Evolutionary conservation across 1,140 invertebrate species (phyloP).

Genomic region (Aphis gossypii): DNA sequence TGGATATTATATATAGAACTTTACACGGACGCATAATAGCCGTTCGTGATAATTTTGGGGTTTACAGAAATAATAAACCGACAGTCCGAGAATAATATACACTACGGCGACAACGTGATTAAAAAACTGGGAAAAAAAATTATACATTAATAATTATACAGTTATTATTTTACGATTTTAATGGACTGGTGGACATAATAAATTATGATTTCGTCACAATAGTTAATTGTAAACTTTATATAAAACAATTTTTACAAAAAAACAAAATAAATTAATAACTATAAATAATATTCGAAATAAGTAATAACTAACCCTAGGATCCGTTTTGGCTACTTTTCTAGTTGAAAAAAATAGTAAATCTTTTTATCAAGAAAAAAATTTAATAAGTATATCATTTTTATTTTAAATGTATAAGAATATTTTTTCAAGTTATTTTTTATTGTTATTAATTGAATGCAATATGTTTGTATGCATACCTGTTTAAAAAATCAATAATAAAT

Average conservation of each 20-base stretch:
- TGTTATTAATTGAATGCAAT: background rate
- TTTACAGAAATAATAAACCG: background rate
- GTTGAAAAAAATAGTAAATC: background rate
- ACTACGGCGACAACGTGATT: background rate
- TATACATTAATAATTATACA: too few relatives aligned
- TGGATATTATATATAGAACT: background rate
- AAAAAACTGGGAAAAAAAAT: background rate
- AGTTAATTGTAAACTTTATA: background rate
- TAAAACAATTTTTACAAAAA: background rate
- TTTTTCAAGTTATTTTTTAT: background rate
- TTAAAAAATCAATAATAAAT: background rate
- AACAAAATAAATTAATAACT: background rate
- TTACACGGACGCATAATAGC: background rate
- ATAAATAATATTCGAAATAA: background rate
- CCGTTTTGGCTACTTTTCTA: background rate
- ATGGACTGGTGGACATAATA: background rate
- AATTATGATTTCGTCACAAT: background rate
- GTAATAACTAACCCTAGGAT: background rate
- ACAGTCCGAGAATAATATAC: background rate
- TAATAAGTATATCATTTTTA: background rate
- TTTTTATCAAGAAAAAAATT: background rate
- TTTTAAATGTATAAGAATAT: background rate
- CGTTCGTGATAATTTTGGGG: background rate
- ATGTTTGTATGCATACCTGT: background rate
- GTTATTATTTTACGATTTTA: too few relatives aligned